These are phyloP conservation scores for Kryptolebias marmoratus DNA, from an alignment of 2,113 vertebrate genomes.

Conservation along the genomic window DNA sequence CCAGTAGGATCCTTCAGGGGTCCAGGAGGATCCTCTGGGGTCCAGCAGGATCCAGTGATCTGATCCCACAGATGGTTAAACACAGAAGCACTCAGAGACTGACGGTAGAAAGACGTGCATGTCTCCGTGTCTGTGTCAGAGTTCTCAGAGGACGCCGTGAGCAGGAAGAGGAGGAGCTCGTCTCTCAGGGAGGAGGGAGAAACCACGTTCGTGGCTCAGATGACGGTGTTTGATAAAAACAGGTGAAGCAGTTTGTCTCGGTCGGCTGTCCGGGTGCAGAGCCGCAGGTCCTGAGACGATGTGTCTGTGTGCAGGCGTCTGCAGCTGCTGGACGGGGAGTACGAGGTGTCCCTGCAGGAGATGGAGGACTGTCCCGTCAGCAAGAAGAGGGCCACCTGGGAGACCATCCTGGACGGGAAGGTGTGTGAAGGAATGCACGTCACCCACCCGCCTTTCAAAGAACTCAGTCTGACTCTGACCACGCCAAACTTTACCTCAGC, in stretches of 20 bases:
- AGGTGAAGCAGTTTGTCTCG: conserved; percentile 79
- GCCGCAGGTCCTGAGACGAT: no score
- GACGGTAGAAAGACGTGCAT: not conserved
- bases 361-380: conserved; percentile 94
- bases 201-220: conserved; percentile 94
- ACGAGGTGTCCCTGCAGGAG: conserved; percentile 98
- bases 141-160: conserved; percentile 86
- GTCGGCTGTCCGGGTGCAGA: no score
- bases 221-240: conserved; percentile 99
- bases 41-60: no score
- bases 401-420: conserved; percentile 97
- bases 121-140: conserved; percentile 76
- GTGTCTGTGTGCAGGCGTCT: conserved; percentile 81
- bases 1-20: no score
- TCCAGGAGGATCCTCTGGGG: no score
- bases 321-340: conserved; percentile 96
- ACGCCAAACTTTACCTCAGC: no score
- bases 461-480: no score
- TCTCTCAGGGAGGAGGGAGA: conserved; percentile 91
- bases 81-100: no score
- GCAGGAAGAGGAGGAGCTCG: conserved; percentile 90
- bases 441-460: no score
- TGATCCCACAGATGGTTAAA: no score
- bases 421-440: conserved; percentile 47
- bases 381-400: conserved; percentile 98